phyloP scores from a whole-genome alignment of 2,113 vertebrate genomes.

The Corythoichthys intestinalis region DNA sequence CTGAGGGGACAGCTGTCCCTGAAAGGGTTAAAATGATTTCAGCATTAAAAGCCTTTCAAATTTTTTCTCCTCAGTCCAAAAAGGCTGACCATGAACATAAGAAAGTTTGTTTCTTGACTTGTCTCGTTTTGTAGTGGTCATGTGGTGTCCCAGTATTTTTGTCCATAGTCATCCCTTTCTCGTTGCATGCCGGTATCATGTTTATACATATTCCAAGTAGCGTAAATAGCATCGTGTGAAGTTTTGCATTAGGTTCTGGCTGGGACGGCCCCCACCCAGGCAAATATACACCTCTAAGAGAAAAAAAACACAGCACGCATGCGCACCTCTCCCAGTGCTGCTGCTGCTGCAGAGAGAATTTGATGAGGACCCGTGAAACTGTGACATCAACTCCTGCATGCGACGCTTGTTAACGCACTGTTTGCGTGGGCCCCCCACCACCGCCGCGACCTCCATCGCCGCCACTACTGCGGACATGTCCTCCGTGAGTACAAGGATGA shows the following conservation, averaged over 20 bases:
- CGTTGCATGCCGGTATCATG: not conserved
- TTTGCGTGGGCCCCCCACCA: not conserved
- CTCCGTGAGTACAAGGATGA: not conserved
- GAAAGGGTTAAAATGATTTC: too few relatives aligned
- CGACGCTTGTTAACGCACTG: conserved; percentile 1
- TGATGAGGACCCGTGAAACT: not conserved
- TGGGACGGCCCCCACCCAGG: not conserved
- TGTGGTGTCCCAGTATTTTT: too few relatives aligned
- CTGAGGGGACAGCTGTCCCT: too few relatives aligned
- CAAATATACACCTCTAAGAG: not conserved
- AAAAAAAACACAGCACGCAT: not conserved
- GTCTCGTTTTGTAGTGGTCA: too few relatives aligned
- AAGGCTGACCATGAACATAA: too few relatives aligned
- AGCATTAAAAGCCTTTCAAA: too few relatives aligned
- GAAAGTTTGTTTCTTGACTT: too few relatives aligned
- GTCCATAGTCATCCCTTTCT: too few relatives aligned
- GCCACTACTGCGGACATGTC: not conserved
- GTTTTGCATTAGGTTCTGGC: not conserved
- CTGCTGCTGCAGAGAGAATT: conserved; percentile 4
- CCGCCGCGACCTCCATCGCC: not conserved
- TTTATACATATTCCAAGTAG: not conserved
- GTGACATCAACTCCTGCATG: not conserved
- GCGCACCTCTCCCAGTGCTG: not conserved
- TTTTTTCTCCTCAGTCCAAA: too few relatives aligned
- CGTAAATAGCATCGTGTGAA: not conserved